phyloP scores from a whole-genome alignment of 2,888 invertebrate species.

The Plagodis dolabraria region DNA sequence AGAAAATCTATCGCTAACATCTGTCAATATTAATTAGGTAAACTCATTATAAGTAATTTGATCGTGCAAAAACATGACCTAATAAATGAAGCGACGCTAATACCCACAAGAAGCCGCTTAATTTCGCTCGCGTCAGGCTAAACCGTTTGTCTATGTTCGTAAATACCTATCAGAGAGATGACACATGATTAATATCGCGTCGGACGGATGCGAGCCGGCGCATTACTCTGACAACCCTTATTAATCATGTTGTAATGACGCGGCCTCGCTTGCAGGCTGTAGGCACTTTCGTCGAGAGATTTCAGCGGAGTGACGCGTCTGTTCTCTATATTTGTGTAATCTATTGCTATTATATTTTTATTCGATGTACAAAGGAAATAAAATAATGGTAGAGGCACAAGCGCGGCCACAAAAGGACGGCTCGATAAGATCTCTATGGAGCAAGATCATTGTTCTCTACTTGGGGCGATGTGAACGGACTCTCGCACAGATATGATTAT shows the following conservation, averaged over 20 bases:
- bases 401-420: constrained; percentile 16
- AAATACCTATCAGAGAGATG: constrained; percentile 26
- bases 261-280: not conserved
- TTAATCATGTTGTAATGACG: constrained; percentile 22
- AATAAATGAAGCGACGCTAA: constrained; percentile 2
- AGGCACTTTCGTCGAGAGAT: not conserved
- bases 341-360: constrained; percentile 8
- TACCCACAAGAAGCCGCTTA: constrained; percentile 4
- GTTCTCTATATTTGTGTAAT: constrained; percentile 7
- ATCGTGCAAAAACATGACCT: constrained; percentile 3
- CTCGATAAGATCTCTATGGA: constrained; percentile 22
- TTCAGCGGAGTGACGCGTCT: constrained; percentile 10
- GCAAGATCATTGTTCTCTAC: constrained; percentile 27
- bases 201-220: constrained; percentile 12
- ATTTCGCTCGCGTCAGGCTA: constrained; percentile 4
- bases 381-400: constrained; percentile 9
- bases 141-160: constrained; percentile 20
- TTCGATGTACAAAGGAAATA: constrained; percentile 15
- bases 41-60: not conserved
- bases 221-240: constrained; percentile 23
- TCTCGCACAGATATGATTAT: constrained; percentile 9
- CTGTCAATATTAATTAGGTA: too few relatives aligned
- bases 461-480: constrained; percentile 16
- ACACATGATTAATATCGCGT: constrained; percentile 25
- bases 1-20: too few relatives aligned